Evolutionary conservation across 2,888 invertebrate genomes (phyloP).

Genomic region (Achlya flavicornis): DNA sequence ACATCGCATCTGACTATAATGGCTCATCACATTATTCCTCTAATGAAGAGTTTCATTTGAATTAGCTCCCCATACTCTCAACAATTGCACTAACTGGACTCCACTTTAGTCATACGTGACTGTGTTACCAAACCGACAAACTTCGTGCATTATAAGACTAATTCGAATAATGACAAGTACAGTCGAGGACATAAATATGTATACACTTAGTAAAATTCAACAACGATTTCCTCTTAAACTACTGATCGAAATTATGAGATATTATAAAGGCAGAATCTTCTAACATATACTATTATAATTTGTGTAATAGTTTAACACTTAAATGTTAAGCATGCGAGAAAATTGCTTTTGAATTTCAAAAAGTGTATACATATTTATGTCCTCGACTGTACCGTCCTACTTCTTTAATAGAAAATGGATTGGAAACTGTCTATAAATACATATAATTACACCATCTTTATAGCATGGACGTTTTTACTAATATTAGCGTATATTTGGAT

Average conservation of each 20-base stretch:
- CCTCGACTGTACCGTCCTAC: too few species aligned
- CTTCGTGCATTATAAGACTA: slow-evolving; percentile 10
- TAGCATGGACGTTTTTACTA: background rate
- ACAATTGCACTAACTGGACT: slow-evolving; percentile 29
- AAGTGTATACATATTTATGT: too few species aligned
- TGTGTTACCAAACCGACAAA: slow-evolving; percentile 14
- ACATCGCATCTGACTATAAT: too few species aligned
- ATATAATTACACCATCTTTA: background rate
- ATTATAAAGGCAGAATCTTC: too few species aligned
- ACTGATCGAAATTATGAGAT: too few species aligned
- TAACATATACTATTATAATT: too few species aligned
- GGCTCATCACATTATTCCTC: background rate
- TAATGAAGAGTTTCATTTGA: slow-evolving; percentile 10
- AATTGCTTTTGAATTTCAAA: too few species aligned
- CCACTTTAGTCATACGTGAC: slow-evolving; percentile 41
- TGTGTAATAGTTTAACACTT: too few species aligned
- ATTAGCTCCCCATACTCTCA: background rate
- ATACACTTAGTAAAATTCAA: too few species aligned
- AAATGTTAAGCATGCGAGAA: too few species aligned
- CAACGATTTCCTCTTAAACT: too few species aligned
- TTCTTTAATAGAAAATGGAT: background rate
- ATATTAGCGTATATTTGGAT: background rate
- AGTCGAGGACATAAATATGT: too few species aligned
- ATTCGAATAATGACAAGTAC: background rate
- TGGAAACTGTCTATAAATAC: background rate